These are phyloP conservation scores for Prochilodus magdalenae DNA, from an alignment of 2,113 vertebrate species.

Conservation along the genomic window DNA sequence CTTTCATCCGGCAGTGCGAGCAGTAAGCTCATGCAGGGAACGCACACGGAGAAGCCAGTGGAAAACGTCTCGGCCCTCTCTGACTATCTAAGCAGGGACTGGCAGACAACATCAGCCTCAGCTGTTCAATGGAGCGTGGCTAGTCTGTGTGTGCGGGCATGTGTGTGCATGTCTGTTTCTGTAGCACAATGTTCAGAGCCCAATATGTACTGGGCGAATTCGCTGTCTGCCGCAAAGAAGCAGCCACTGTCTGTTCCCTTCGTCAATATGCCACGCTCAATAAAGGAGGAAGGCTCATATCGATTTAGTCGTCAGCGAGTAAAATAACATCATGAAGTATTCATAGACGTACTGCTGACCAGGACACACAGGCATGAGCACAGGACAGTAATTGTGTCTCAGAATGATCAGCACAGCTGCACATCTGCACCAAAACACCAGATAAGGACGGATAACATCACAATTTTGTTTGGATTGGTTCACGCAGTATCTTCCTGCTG, in stretches of 20 bases:
- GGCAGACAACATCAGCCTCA: conserved; percentile 65
- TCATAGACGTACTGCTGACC: conserved; percentile 47
- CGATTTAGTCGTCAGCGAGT: conserved; percentile 53
- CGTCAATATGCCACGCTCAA: conserved; percentile 47
- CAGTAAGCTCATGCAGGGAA: conserved; percentile 52
- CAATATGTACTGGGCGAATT: conserved; percentile 6
- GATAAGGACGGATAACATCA: too few relatives aligned
- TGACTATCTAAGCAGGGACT: conserved; percentile 60
- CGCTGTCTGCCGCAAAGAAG: conserved; percentile 26
- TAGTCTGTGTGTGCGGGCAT: neutral
- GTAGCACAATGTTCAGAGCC: conserved; percentile 13
- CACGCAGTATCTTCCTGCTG: neutral
- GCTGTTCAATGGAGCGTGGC: conserved; percentile 66
- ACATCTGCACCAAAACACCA: neutral
- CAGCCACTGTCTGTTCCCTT: conserved; percentile 18
- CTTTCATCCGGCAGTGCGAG: neutral
- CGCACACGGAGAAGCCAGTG: neutral
- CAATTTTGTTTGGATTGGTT: neutral
- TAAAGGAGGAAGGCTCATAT: conserved; percentile 45
- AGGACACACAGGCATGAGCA: conserved; percentile 10
- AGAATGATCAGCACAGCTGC: neutral
- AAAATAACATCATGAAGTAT: conserved; percentile 59
- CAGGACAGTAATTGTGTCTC: conserved; percentile 19
- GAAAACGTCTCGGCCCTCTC: conserved; percentile 50
- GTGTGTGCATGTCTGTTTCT: conserved; percentile 9